Evolutionary conservation across 1,140 invertebrate genomes (phyloP).

Genomic region (Leguminivora glycinivorella): DNA sequence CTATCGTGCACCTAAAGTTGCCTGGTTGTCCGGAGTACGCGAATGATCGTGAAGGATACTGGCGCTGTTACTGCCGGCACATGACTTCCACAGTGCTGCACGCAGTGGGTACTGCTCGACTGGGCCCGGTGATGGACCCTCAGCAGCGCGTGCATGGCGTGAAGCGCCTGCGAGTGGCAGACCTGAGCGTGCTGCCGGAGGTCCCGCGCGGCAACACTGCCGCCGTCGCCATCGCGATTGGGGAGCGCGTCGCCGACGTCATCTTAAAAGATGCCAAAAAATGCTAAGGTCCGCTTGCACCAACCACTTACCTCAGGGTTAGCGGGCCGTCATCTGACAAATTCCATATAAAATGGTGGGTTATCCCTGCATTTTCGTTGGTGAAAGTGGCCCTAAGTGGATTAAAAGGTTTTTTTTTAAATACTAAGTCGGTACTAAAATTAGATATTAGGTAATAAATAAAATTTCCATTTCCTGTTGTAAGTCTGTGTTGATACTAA

Average conservation of each 20-base stretch:
- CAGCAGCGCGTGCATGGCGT: conserved; percentile 64
- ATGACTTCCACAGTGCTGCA: conserved; percentile 76
- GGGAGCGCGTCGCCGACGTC: conserved; percentile 82
- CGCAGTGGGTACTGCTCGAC: conserved; percentile 55
- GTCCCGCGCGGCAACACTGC: conserved; percentile 65
- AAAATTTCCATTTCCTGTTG: no score
- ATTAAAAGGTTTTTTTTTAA: neutral
- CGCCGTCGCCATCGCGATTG: conserved; percentile 61
- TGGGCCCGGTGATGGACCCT: conserved; percentile 50
- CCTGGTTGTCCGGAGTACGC: conserved; percentile 37
- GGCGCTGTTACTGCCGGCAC: conserved; percentile 67
- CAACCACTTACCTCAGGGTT: no score
- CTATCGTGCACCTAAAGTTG: conserved; percentile 39
- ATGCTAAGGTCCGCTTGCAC: no score
- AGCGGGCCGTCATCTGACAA: no score
- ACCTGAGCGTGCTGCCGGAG: conserved; percentile 65
- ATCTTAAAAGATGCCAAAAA: conserved; percentile 50
- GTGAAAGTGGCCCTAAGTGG: no score
- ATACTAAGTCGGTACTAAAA: no score
- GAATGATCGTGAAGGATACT: conserved; percentile 57
- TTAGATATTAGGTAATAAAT: no score
- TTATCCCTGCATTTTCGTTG: no score
- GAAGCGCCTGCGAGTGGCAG: conserved; percentile 67
- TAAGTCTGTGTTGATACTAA: no score
- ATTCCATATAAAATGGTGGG: no score